phyloP scores from a whole-genome alignment of 2,888 invertebrate species.

The Actias luna region DNA sequence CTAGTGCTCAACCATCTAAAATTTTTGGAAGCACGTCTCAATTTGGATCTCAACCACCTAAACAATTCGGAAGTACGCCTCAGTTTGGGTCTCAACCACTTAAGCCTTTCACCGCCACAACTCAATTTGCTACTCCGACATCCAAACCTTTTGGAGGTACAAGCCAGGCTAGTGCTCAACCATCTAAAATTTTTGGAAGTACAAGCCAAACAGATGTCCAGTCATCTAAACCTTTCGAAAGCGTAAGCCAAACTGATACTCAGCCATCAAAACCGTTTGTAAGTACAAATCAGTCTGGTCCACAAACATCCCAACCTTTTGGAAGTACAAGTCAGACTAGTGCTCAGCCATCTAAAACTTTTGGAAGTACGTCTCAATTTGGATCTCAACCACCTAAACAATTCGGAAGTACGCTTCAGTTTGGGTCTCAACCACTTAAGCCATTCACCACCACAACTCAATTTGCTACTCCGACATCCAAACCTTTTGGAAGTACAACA shows the following conservation, averaged over 20 bases:
- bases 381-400: not conserved
- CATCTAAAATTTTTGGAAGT: constrained; percentile 9
- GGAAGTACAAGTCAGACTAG: too few species aligned
- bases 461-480: constrained; percentile 23
- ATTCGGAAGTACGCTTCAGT: not conserved
- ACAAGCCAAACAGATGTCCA: not conserved
- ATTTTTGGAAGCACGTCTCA: not conserved
- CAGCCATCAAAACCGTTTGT: too few species aligned
- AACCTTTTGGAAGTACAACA: too few species aligned
- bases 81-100: constrained; percentile 22
- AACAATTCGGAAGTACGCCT: constrained; percentile 22
- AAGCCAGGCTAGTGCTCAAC: constrained; percentile 23
- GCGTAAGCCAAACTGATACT: too few species aligned
- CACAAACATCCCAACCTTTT: not conserved
- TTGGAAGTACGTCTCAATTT: not conserved
- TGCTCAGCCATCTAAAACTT: not conserved
- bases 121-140: constrained; percentile 17
- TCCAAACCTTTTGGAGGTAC: constrained; percentile 25
- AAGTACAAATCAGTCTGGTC: too few species aligned
- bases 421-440: constrained; percentile 21
- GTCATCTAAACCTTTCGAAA: not conserved
- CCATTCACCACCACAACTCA: constrained; percentile 22
- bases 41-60: constrained; percentile 23
- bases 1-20: constrained; percentile 17
- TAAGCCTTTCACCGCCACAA: not conserved